phyloP scores from a whole-genome alignment of 2,888 invertebrate genomes.

The Atethmia centrago region DNA sequence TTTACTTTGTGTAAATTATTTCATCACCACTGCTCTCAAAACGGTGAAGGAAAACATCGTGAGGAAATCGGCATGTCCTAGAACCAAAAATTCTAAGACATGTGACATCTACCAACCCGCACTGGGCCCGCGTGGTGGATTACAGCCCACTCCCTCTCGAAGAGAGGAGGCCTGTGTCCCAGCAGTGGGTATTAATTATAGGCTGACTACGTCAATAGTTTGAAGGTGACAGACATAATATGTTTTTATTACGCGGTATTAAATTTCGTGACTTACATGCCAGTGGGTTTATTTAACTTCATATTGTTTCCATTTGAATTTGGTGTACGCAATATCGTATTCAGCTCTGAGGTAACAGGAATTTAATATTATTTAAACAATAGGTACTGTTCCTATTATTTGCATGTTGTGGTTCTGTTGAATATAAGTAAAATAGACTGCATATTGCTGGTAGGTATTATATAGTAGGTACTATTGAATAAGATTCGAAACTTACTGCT shows the following conservation, averaged over 20 bases:
- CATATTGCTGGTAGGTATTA: neutral
- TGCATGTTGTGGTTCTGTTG: slow-evolving; percentile 8
- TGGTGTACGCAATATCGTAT: neutral
- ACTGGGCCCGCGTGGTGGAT: too few species aligned
- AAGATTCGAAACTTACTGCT: slow-evolving; percentile 39
- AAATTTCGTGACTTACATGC: neutral
- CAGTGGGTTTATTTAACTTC: neutral
- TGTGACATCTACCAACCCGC: too few species aligned
- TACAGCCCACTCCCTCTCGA: too few species aligned
- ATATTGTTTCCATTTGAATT: slow-evolving; percentile 16
- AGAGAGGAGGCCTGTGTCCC: too few species aligned
- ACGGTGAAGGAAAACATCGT: too few species aligned
- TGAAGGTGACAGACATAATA: neutral
- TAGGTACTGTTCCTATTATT: neutral
- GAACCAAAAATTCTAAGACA: too few species aligned
- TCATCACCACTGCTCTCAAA: too few species aligned
- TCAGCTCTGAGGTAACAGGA: neutral
- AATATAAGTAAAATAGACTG: slow-evolving; percentile 9
- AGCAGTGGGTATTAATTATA: too few species aligned
- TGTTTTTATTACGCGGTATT: neutral
- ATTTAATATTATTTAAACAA: slow-evolving; percentile 25
- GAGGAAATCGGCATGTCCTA: too few species aligned
- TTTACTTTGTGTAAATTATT: too few species aligned
- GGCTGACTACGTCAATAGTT: neutral
- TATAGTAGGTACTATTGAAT: slow-evolving; percentile 14